Evolutionary conservation across 1,140 invertebrate genomes (phyloP).

Genomic region (Gonioctena quinquepunctata): DNA sequence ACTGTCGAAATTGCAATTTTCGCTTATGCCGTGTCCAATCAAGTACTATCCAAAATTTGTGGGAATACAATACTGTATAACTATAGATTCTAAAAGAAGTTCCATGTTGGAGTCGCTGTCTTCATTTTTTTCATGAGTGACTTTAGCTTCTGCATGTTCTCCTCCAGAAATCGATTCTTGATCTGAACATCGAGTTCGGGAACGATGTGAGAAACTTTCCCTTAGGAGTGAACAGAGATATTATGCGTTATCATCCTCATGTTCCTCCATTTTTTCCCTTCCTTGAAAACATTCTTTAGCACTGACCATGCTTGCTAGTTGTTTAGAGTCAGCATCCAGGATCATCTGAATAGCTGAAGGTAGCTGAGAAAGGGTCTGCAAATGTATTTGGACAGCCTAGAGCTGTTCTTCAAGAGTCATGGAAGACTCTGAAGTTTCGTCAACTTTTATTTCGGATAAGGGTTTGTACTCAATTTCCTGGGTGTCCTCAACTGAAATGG

Average conservation of each 20-base stretch:
- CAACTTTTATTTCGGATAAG: neutral
- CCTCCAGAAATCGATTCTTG: too few relatives aligned
- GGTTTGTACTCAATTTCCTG: neutral
- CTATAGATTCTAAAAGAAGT: too few relatives aligned
- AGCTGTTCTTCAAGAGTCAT: conserved; percentile 65
- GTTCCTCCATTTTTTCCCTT: neutral
- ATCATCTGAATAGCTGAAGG: conserved; percentile 73
- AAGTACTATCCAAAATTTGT: too few relatives aligned
- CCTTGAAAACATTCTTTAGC: conserved; percentile 13
- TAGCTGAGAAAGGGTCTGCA: conserved; percentile 66
- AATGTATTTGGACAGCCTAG: conserved; percentile 67
- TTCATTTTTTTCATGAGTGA: neutral
- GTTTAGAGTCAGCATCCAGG: conserved; percentile 67
- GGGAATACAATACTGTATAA: too few relatives aligned
- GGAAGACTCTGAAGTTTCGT: conserved; percentile 15
- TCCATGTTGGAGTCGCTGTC: neutral
- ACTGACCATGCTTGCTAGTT: conserved; percentile 61
- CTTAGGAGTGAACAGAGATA: too few relatives aligned
- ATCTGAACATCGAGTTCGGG: too few relatives aligned
- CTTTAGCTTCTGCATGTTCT: conserved; percentile 16
- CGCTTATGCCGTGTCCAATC: too few relatives aligned
- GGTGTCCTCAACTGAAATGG: neutral
- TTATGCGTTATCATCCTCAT: too few relatives aligned
- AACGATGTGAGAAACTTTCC: too few relatives aligned
- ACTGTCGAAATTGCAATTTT: too few relatives aligned